Conservation (phyloP, 2,113 vertebrate genomes). For the Melanerpes formicivorus region DNA sequence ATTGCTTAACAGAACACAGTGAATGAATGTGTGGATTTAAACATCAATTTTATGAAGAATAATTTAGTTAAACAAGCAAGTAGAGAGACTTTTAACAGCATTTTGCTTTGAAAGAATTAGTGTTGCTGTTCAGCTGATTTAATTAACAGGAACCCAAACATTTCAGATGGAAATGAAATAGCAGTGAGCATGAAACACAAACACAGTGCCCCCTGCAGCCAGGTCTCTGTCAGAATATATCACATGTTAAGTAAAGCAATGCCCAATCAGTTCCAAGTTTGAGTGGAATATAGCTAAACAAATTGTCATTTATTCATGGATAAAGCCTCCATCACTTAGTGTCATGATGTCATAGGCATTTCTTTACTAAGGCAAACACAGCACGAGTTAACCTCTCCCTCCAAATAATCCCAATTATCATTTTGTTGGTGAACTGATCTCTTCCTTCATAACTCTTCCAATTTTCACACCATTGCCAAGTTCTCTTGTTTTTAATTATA, state of each 20-base stretch:
- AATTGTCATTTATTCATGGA: neutral
- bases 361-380: neutral
- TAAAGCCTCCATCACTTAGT: neutral
- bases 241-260: neutral
- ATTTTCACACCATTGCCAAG: neutral
- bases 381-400: neutral
- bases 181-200: neutral
- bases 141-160: neutral
- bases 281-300: neutral
- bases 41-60: neutral
- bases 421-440: neutral
- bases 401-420: neutral
- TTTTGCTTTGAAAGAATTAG: neutral
- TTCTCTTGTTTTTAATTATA: neutral
- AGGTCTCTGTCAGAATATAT: neutral
- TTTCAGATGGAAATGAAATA: neutral
- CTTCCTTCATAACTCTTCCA: neutral
- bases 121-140: neutral
- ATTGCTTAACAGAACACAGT: neutral
- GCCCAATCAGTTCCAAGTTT: neutral
- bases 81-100: neutral
- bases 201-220: neutral
- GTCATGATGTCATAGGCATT: neutral
- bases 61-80: neutral
- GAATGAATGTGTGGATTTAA: neutral